Base-by-base conservation (phyloP, 2,797 vertebrate species). In the Anas flavirostris region DNA sequence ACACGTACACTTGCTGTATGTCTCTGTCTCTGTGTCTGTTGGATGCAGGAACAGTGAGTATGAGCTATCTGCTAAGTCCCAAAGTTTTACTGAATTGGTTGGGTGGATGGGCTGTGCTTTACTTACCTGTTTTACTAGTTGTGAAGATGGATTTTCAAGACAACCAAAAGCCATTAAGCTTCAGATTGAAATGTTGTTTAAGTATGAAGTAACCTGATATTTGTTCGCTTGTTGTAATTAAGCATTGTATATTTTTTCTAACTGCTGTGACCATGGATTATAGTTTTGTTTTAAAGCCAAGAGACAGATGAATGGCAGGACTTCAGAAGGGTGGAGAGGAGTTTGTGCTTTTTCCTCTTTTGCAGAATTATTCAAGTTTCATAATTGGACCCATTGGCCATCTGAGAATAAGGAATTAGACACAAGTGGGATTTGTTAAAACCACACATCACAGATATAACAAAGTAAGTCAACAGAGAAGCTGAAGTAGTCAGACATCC, bases 221-320 rank as follows among this genome's bases (percentile, higher is more conserved):
- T 80, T 72, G 15, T 72, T 72, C 59, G 10, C 15, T 31, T 52
- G 15, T 56, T 68, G 37, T 35, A 64, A 62, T 11, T 33, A 29
- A 33, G 48, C 21, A 5, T 12, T 31, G 9, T 73, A 1, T 60
- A 29, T 4, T 67, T 41, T 82, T 68, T 52, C 41, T n/a, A 53
- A 60, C 11, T 50, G 37, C 28, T 0, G 0, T 50, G 28, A 43
- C 23, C 11, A 10, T 39, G 31, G 31, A 33, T 43, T 59, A 43
- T 13, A 59, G 13, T 68, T 41, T 13, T n/a, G 26, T 69, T 84
- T 79, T 64, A 62, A 87, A 70, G 63, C 35, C 58, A 66, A 31
- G 21, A 66, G n/a, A 69, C 26, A 50, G 41, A 28, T 44, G n/a
- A 58, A 46, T 52, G 43, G n/a, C 25, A 78, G 55, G 60, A 67